Base-by-base conservation (phyloP, 2,888 invertebrate genomes). In the Cylloceria caligata region DNA sequence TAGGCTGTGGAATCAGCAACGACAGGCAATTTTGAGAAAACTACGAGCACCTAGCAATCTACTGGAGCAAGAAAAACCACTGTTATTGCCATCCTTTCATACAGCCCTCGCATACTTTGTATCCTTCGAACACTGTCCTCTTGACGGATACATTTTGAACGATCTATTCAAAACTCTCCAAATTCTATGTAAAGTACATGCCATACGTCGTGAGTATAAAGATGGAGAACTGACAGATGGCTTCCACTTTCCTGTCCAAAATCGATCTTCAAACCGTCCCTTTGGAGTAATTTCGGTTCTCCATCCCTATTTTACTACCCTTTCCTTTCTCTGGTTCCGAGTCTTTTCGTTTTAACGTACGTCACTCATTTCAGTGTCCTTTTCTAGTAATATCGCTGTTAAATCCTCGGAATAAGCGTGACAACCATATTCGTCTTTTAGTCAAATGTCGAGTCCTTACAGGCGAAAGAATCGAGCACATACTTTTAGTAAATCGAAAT, bases 71-170 rank as follows among this genome's bases (percentile, higher is more conserved):
- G 34, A 60, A 49, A 77, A 69, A 62, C 57, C 75, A 75, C 69
- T 74, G 69, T 75, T 67, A 55, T 62, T 30, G 13, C 24, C 21
- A n/a, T 47, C 19, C 47, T 13, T 16, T 34, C n/a, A n/a, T n/a
- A n/a, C 16, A 7, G 47, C 36, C 16, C 36, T 42, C n/a, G 60
- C 47, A 45, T 64, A 60, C 65, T 45, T 65, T 57, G 67, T 71
- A 80, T 67, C 62, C 39, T 42, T 57, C 39, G 75, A 47, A 71
- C 71, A 65, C 19, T 62, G 11, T 65, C 77, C 85, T 85, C 87
- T 87, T 81, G 83, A 85, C 80, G 73, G 81, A 87, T 87, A 81
- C 83, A 84, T 88, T 85, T 67, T 69, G 71, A 55, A 27, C 60
- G 65, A 79, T 71, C 65, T 45, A 75, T 80, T 83, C 81, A 80